A percentile compares a stretch with the other conserved stretches of the same genome.
These are phyloP conservation scores for Urocitellus parryii DNA, from an alignment of 2,113 vertebrate genomes.

Conservation along the genomic window DNA sequence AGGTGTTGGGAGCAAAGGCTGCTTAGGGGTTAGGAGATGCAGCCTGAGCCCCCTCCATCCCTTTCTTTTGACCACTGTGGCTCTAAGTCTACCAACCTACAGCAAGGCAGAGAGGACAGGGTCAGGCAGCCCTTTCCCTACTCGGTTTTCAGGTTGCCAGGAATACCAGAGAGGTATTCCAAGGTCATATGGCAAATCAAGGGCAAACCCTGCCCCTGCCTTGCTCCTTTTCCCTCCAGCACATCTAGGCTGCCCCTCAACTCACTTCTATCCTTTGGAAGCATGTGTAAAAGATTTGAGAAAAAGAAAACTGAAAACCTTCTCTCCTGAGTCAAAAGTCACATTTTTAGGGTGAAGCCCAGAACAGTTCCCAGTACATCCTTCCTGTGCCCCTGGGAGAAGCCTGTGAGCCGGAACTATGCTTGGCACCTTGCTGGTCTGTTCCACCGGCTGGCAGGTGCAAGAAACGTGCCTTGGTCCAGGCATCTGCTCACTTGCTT, in stretches of 20 bases:
- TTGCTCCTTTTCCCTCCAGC: background rate
- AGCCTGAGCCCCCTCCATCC: background rate
- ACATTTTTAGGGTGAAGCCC: background rate
- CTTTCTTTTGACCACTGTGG: background rate
- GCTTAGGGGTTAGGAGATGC: too few species aligned
- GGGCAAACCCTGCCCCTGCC: background rate
- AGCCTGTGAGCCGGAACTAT: background rate
- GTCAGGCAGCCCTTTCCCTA: background rate
- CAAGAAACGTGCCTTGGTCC: conserved; percentile 62
- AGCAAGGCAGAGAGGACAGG: background rate
- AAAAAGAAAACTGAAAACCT: background rate
- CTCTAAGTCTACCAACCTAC: background rate
- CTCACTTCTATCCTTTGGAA: background rate
- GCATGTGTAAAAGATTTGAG: background rate
- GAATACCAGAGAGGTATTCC: background rate
- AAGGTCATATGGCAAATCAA: background rate
- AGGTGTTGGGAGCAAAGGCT: background rate
- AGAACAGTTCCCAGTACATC: background rate
- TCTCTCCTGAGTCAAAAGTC: background rate
- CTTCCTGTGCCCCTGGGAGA: conserved; percentile 14
- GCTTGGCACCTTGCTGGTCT: conserved; percentile 61
- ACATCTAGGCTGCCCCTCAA: background rate
- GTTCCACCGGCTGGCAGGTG: conserved; percentile 67
- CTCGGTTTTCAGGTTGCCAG: background rate
- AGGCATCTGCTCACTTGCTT: conserved; percentile 43